Base-by-base conservation (phyloP, 2,113 vertebrate species). In the Mustela lutreola region DNA sequence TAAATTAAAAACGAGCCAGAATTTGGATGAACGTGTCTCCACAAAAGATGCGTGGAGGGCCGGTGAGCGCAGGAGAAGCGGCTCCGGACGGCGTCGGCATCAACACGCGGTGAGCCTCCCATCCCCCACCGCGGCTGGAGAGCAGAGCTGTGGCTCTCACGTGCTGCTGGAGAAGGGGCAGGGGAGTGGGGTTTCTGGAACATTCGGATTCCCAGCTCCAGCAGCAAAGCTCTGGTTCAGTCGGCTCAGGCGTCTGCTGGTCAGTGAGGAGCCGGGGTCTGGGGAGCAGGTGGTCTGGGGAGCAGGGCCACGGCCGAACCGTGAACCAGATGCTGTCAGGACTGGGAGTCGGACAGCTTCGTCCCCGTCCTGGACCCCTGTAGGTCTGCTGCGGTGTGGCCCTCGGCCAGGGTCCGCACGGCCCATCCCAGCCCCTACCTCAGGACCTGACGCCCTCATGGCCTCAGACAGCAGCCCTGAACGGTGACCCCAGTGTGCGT, bases 301-400 rank as follows among this genome's bases (percentile, higher is more conserved):
- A n/a, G 5, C 3, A 3, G 1, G 2, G 0, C 24, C 14, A 11
- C 19, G 8, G 15, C 75, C 7, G 9, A 45, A n/a, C 2, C 5
- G 11, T 1, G 24, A 70, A 3, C 15, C 48, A 1, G 1, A 39
- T 0, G 11, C 12, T 24, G 12, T 67, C n/a, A 1, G 48, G 63
- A 18, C 3, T 7, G 62, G 36, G 31, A 15, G 11, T 9, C 39
- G 8, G 42, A 39, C 14, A 0, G 10, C 14, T 0, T 18, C 28
- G 0, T n/a, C n/a, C 5, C 11, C 0, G n/a, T 1, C 11, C 21
- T 7, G 81, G 73, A 1, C 28, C 70, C 0, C 39, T 2, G 5
- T 4, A 4, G 26, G 19, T 9, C 60, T 79, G 82, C 82, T 2
- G n/a, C 0, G 1, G n/a, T 33, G 21, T 2, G 26, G n/a, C 14